These are phyloP conservation scores for Gastrophysa polygoni DNA, from an alignment of 2,888 invertebrate species.

Conservation along the genomic window DNA sequence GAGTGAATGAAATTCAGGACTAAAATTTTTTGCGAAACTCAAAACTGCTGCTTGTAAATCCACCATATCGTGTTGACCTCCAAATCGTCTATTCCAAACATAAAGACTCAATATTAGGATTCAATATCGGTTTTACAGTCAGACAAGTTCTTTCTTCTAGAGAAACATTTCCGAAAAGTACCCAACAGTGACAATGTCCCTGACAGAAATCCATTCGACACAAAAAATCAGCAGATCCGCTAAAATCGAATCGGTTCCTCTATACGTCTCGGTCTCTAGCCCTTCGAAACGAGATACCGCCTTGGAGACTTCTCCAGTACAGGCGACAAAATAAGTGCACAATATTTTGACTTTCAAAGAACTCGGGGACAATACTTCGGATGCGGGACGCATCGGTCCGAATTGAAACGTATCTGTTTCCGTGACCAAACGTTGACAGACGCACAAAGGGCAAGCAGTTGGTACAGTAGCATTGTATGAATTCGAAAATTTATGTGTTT, in stretches of 20 bases:
- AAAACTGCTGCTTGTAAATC: too few species aligned
- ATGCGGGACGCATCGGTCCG: slow-evolving; percentile 1
- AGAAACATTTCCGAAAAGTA: not conserved
- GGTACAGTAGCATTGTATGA: not conserved
- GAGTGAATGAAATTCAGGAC: too few species aligned
- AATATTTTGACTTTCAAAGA: slow-evolving; percentile 14
- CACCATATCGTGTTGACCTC: too few species aligned
- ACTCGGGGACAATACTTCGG: slow-evolving; percentile 2
- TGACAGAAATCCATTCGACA: not conserved
- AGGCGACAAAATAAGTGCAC: too few species aligned
- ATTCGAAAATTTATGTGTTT: not conserved
- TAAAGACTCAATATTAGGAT: not conserved
- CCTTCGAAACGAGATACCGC: not conserved
- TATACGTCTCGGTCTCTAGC: not conserved
- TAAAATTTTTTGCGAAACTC: too few species aligned
- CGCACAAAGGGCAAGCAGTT: slow-evolving; percentile 22
- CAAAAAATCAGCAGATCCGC: not conserved
- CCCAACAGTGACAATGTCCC: not conserved
- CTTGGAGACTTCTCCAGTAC: not conserved
- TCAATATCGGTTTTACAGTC: not conserved
- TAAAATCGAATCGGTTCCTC: not conserved
- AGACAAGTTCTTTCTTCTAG: not conserved
- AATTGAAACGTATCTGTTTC: slow-evolving; percentile 16
- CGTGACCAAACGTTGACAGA: slow-evolving; percentile 28
- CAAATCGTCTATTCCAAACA: too few species aligned